Conservation (phyloP, 2,797 vertebrate genomes). For the Brachyalestes nurse region DNA sequence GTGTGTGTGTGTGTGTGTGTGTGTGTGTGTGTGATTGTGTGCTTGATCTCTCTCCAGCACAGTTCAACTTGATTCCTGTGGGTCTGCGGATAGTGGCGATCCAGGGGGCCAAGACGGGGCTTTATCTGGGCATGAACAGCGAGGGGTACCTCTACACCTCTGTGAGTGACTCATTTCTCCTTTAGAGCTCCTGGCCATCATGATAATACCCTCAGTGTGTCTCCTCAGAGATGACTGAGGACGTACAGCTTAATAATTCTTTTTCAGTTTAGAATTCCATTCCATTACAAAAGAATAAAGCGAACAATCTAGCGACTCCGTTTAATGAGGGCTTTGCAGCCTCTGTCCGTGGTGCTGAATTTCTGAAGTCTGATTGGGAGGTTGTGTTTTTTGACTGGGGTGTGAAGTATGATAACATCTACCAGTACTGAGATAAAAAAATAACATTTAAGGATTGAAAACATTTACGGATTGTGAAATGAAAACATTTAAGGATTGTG, state of each 20-base stretch:
- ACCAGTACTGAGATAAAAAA: no score
- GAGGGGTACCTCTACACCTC: slow-evolving; percentile 92
- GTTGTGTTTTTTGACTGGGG: no score
- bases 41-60: slow-evolving; percentile 89
- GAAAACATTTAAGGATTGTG: no score
- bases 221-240: no score
- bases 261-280: no score
- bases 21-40: not conserved
- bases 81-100: slow-evolving; percentile 98
- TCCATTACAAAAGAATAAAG: no score
- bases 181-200: slow-evolving; percentile 17
- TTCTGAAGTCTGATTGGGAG: not conserved
- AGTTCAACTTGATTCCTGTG: slow-evolving; percentile 99
- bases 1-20: not conserved
- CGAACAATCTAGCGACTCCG: not conserved
- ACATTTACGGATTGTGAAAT: no score
- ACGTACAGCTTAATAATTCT: not conserved
- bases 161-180: slow-evolving; percentile 70
- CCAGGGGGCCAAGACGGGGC: slow-evolving; percentile 95
- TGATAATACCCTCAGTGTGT: slow-evolving; percentile 2
- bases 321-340: slow-evolving; percentile 11
- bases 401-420: no score
- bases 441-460: no score
- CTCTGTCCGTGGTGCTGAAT: slow-evolving; percentile 38
- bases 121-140: slow-evolving; percentile 97